Percentiles rank a stretch among this genome's conserved stretches.
phyloP scores from a whole-genome alignment of 2,113 vertebrate genomes.

The Coregonus clupeaformis region DNA sequence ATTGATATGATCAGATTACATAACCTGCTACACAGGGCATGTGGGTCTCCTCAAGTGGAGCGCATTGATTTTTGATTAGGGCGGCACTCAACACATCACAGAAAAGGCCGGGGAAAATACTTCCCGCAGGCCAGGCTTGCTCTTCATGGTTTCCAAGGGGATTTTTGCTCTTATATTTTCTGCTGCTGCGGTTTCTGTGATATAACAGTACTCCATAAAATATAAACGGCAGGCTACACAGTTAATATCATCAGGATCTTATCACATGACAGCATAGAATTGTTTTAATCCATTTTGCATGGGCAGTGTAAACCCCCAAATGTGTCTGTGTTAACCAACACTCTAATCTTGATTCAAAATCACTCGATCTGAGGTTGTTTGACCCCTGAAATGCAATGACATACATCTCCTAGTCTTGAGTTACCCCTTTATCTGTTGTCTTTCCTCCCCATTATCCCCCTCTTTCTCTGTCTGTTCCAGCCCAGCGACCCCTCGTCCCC shows the following conservation, averaged over 20 bases:
- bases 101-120: conserved; percentile 57
- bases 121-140: conserved; percentile 42
- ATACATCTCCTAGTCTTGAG: neutral
- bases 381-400: conserved; percentile 5
- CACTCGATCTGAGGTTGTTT: neutral
- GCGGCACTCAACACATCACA: conserved; percentile 79
- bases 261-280: neutral
- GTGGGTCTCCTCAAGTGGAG: conserved; percentile 78
- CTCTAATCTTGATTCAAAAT: neutral
- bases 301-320: neutral
- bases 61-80: conserved; percentile 95
- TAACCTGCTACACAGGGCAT: conserved; percentile 77
- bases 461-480: conserved; percentile 14
- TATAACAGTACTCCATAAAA: neutral
- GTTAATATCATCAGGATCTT: neutral
- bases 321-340: neutral
- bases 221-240: neutral
- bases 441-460: neutral
- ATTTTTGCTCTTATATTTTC: conserved; percentile 24
- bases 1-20: conserved; percentile 96
- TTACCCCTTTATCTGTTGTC: conserved; percentile 6
- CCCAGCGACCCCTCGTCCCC: conserved; percentile 1
- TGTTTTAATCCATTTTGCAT: neutral
- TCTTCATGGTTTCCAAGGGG: conserved; percentile 34
- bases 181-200: neutral